A percentile compares a stretch with the other conserved stretches of the same genome.
phyloP scores from a whole-genome alignment of 2,888 invertebrate species.

The Homarus gammarus region DNA sequence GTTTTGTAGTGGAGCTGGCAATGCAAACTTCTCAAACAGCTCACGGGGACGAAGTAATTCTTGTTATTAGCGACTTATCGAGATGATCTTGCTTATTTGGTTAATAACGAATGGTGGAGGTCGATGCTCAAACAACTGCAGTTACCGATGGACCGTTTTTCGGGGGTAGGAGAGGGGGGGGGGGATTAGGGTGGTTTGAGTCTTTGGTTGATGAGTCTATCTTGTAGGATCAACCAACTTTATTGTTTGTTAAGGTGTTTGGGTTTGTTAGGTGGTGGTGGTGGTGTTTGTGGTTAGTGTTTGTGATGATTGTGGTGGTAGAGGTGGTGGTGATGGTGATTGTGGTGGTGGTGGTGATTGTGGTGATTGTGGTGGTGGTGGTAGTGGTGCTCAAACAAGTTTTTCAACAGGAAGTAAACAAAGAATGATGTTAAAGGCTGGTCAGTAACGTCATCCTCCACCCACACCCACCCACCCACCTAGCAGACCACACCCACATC shows the following conservation, averaged over 20 bases:
- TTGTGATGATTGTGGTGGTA: neutral
- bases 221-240: too few species aligned
- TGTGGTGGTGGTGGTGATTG: neutral
- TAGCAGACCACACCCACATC: too few species aligned
- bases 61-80: constrained; percentile 57
- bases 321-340: neutral
- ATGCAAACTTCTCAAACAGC: constrained; percentile 40
- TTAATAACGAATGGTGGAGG: constrained; percentile 28
- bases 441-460: too few species aligned
- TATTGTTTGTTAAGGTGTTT: too few species aligned
- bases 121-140: too few species aligned
- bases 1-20: constrained; percentile 7
- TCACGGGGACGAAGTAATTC: constrained; percentile 4
- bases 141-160: neutral
- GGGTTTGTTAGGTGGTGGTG: neutral
- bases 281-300: too few species aligned
- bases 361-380: neutral
- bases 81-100: constrained; percentile 57
- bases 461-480: too few species aligned
- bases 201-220: neutral
- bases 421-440: too few species aligned
- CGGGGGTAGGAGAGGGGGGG: neutral
- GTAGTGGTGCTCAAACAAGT: too few species aligned
- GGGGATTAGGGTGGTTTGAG: neutral
- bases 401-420: too few species aligned